These are phyloP conservation scores for Percopsis omiscomaycus DNA, from an alignment of 2,797 vertebrate genomes.

Conservation along the genomic window DNA sequence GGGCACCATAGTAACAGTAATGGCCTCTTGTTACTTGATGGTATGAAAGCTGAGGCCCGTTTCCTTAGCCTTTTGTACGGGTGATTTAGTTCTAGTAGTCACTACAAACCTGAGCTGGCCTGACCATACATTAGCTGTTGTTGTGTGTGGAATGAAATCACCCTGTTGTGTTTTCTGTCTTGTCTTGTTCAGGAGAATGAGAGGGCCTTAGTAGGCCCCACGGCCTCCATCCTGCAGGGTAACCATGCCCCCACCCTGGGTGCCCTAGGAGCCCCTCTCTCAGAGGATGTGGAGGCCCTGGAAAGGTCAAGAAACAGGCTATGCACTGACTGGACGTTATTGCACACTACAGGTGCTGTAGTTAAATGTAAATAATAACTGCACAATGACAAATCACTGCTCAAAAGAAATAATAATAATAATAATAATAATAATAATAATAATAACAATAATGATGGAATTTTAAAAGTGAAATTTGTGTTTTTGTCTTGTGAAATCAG, in stretches of 20 bases:
- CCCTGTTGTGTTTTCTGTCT: background rate
- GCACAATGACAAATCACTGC: background rate
- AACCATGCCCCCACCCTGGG: slow-evolving; percentile 59
- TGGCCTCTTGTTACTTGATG: too few species aligned
- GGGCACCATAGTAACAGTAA: background rate
- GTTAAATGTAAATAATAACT: background rate
- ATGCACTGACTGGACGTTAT: slow-evolving; percentile 69
- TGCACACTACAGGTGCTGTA: slow-evolving; percentile 62
- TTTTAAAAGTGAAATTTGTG: background rate
- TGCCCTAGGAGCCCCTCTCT: slow-evolving; percentile 35
- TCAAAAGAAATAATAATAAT: slow-evolving; percentile 1
- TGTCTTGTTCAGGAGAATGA: slow-evolving; percentile 55
- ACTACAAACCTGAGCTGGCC: too few species aligned
- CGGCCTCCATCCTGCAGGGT: slow-evolving; percentile 67
- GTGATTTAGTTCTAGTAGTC: background rate
- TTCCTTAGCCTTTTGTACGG: too few species aligned
- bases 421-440: background rate
- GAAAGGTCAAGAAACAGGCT: slow-evolving; percentile 66
- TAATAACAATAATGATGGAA: background rate
- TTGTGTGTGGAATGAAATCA: background rate
- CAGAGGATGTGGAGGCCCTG: slow-evolving; percentile 54
- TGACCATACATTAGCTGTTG: too few species aligned
- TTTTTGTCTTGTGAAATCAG: slow-evolving; percentile 36
- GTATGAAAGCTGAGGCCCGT: too few species aligned
- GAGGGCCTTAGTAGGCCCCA: slow-evolving; percentile 39